Base-by-base conservation (phyloP, 2,113 vertebrate genomes). In the Atherinomorus stipes region DNA sequence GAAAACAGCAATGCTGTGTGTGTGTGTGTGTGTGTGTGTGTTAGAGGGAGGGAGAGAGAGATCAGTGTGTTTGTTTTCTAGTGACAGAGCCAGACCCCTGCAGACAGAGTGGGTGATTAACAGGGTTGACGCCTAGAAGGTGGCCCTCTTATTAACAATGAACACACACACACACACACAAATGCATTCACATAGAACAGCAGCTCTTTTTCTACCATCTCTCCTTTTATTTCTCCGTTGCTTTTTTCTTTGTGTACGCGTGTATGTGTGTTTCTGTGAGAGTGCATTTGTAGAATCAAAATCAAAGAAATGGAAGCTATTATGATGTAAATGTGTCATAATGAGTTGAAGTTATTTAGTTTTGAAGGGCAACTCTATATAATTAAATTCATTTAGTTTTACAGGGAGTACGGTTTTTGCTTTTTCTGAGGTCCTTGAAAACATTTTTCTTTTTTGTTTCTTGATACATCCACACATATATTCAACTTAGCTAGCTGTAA, bases 81-180 rank as follows among this genome's bases (percentile, higher is more conserved):
- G 86, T 77, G 89, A 85, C 85, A 85, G 81, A 89, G 83, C 77
- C 84, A 85, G 85, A 80, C 84, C 87, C 89, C 89, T 80, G 88
- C 87, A 88, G 90, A 87, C 89, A 85, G 88, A 91, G 88, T 88
- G 82, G 88, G 86, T 93, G 89, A 92, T 93, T 92, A 93, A 91
- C 89, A 90, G 88, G 82, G 81, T 88, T 90, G 87, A 92, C 70
- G 87, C 90, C 83, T 85, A 81, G 87, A 88, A 88, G 87, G 88
- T 91, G 90, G 87, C 87, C 89, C 85, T 87, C 91, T 91, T 88
- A 93, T 93, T 93, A 90, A 91, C 88, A 89, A 84, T 44, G 74
- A 89, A 67, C 80, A 74, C 81, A 67, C 67, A 72, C 77, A 26
- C 71, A 70, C 21, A 56, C 65, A 57, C 58, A 66, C 64, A 61